Percentiles rank a stretch among this genome's conserved stretches.
These are phyloP conservation scores for Choloepus didactylus DNA, from an alignment of 2,797 vertebrate genomes.

Conservation along the genomic window DNA sequence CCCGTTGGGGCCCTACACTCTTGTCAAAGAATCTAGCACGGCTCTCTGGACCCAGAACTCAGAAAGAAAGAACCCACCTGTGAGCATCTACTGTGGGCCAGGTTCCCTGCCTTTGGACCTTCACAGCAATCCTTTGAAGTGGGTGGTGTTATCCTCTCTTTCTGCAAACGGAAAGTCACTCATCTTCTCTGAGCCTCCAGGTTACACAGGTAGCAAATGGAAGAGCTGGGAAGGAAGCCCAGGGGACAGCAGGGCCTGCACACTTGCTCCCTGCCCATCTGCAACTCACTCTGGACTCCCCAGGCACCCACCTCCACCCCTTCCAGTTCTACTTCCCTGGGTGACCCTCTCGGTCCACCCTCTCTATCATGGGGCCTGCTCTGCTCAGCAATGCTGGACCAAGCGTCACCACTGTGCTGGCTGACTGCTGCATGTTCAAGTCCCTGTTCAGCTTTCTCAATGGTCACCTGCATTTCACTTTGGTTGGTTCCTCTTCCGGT, in stretches of 20 bases:
- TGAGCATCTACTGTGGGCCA: not conserved
- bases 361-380: not conserved
- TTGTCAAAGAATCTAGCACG: not conserved
- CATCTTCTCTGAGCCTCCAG: not conserved
- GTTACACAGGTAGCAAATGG: not conserved
- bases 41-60: not conserved
- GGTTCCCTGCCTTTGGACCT: fast-evolving
- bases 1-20: too few species aligned
- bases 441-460: not conserved
- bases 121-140: too few species aligned
- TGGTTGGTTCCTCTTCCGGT: too few species aligned
- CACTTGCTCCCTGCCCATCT: not conserved
- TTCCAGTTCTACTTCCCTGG: not conserved
- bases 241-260: not conserved
- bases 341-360: not conserved
- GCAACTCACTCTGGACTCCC: not conserved
- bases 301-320: too few species aligned
- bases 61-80: not conserved
- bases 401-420: not conserved
- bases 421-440: not conserved
- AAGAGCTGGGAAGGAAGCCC: not conserved
- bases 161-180: not conserved
- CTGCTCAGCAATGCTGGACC: not conserved
- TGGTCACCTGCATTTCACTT: not conserved
- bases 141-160: not conserved